A percentile compares a stretch with the other conserved stretches of the same genome.
These are phyloP conservation scores for Champsocephalus gunnari DNA, from an alignment of 2,797 vertebrate species.

Conservation along the genomic window DNA sequence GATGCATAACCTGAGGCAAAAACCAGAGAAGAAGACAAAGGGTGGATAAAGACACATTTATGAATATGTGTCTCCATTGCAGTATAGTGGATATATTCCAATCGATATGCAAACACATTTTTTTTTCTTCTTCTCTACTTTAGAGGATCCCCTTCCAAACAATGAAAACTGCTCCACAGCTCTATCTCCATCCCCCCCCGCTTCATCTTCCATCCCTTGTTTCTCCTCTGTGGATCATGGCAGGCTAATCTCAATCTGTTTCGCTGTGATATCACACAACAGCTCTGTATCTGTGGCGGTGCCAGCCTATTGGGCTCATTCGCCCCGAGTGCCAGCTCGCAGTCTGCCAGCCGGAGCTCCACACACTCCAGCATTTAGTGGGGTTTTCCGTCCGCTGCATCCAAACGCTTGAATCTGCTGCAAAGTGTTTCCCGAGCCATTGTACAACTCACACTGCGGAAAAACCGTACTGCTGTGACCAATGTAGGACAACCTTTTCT, in stretches of 20 bases:
- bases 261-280: conserved; percentile 79
- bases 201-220: conserved; percentile 51
- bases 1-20: conserved; percentile 4
- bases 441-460: neutral
- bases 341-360: conserved; percentile 38
- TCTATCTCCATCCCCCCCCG: conserved; percentile 36
- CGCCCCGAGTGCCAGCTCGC: conserved; percentile 34
- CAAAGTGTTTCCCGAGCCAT: conserved; percentile 13
- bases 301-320: conserved; percentile 61
- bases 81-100: conserved; percentile 23
- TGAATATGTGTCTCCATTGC: conserved; percentile 6
- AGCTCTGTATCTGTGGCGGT: conserved; percentile 51
- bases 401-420: conserved; percentile 40
- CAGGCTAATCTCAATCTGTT: conserved; percentile 84
- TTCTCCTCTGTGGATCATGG: conserved; percentile 74
- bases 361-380: conserved; percentile 28
- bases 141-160: conserved; percentile 29
- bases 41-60: neutral
- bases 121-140: conserved; percentile 23
- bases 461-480: no score
- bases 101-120: conserved; percentile 5
- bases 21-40: conserved; percentile 33
- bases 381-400: conserved; percentile 39
- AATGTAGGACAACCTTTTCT: no score
- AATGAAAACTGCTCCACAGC: conserved; percentile 44